Evolutionary conservation across 2,113 vertebrate genomes (phyloP).

Genomic region (Oreotrochilus melanogaster): DNA sequence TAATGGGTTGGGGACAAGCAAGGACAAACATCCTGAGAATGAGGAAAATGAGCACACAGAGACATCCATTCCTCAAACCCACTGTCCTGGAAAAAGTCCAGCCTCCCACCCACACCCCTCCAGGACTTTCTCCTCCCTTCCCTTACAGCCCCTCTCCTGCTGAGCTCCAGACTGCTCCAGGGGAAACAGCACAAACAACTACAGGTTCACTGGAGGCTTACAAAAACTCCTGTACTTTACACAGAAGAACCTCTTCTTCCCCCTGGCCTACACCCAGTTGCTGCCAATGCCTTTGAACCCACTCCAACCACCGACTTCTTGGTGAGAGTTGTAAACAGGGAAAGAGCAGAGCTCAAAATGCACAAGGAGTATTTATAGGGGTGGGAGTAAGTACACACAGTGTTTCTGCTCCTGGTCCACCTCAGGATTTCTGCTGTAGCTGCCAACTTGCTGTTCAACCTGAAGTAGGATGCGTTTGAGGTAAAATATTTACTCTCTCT

Average conservation of each 20-base stretch:
- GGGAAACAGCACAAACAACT: background rate
- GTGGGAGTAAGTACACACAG: background rate
- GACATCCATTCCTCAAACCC: background rate
- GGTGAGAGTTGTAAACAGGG: background rate
- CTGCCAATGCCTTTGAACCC: background rate
- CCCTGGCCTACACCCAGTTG: background rate
- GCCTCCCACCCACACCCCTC: background rate
- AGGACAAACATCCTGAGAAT: background rate
- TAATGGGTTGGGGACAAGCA: accelerated
- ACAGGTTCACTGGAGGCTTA: background rate
- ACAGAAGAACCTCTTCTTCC: background rate
- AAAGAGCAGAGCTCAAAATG: slow-evolving; percentile 1
- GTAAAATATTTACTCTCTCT: background rate
- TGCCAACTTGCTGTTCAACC: background rate
- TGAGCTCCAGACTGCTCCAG: background rate
- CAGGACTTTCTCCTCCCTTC: background rate
- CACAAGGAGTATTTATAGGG: background rate
- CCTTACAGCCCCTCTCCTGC: background rate
- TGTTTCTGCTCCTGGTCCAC: background rate
- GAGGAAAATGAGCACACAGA: background rate
- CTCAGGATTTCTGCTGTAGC: background rate
- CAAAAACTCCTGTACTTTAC: background rate
- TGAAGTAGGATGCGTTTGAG: background rate
- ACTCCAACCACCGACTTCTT: background rate
- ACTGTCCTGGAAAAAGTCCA: background rate